Conservation (phyloP, 2,113 vertebrate species). For the Zosterops lateralis region DNA sequence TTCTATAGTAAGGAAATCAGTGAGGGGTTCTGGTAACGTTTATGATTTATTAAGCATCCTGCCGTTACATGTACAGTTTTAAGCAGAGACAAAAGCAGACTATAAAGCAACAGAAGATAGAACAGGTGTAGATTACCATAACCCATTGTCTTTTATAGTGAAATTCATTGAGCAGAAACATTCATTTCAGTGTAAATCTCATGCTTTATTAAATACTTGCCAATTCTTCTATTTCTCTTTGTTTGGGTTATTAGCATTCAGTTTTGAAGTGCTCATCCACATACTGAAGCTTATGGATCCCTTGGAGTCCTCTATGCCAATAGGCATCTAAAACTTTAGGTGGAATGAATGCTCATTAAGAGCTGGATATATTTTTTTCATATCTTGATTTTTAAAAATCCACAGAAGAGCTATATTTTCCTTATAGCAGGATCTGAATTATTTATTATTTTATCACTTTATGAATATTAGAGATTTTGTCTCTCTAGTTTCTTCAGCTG, state of each 20-base stretch:
- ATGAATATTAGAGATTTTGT: neutral
- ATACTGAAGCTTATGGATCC: neutral
- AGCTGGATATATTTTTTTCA: neutral
- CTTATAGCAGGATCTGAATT: neutral
- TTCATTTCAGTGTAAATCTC: neutral
- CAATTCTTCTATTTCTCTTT: neutral
- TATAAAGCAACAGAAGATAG: neutral
- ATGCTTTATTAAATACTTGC: neutral
- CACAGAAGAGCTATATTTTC: neutral
- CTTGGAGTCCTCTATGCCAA: neutral
- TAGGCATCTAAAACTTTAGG: neutral
- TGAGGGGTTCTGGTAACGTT: neutral
- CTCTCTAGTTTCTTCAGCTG: neutral
- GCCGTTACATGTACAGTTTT: neutral
- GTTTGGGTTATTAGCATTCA: neutral
- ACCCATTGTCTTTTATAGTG: neutral
- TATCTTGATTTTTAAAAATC: neutral
- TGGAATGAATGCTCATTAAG: neutral
- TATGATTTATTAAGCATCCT: neutral
- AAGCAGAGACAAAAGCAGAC: neutral
- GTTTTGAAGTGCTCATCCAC: neutral
- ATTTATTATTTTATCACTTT: neutral
- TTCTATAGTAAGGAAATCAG: neutral
- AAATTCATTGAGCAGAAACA: neutral
- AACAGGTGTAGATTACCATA: neutral